Evolutionary conservation across 2,888 invertebrate genomes (phyloP), one percentile per base, ranked within the genome.

Genomic region (Nemotelus nigrinus): DNA sequence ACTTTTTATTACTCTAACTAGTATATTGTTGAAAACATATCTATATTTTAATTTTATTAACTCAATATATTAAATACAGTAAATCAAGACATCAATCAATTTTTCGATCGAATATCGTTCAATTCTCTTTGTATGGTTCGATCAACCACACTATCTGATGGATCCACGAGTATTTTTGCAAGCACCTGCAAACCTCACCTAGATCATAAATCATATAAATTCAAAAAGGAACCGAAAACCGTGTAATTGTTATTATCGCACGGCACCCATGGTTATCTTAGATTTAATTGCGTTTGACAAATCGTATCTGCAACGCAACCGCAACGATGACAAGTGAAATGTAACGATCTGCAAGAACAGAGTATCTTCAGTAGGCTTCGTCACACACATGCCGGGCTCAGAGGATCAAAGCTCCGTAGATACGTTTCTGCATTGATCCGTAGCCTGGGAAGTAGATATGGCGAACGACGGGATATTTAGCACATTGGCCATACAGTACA

Each of bases 281-380:
- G 68, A 72, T 79, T 78, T 79, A 79, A 79, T 79, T 79, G 76
- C 78, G 58, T 79, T 77, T 79, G 79, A 79, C 79, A 79, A 79
- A 79, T 79, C 78, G 74, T 63, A 78, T 55, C 64, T 63, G 68
- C 65, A 76, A 72, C 64, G 76, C 75, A 74, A 67, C 25, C 74
- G 68, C 65, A 76, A 72, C 64, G 76, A 70, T 68, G 60, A 8
- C 74, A 75, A 79, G 41, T 68, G 77, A 76, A 64, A 53, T 65
- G 65, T 44, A 76, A 64, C 67, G 68, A 68, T 47, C 68, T 68
- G 67, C 68, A 58, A 60, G 67, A 67, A 57, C 50, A 48, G 63
- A n/a, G 45, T 10, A 6, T 58, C 45, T 44, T n/a, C 47, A 39
- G 25, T 5, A 43, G 44, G 58, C 47, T 60, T 60, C 47, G 5